phyloP scores from a whole-genome alignment of 2,797 vertebrate species.

The Sphaeramia orbicularis region DNA sequence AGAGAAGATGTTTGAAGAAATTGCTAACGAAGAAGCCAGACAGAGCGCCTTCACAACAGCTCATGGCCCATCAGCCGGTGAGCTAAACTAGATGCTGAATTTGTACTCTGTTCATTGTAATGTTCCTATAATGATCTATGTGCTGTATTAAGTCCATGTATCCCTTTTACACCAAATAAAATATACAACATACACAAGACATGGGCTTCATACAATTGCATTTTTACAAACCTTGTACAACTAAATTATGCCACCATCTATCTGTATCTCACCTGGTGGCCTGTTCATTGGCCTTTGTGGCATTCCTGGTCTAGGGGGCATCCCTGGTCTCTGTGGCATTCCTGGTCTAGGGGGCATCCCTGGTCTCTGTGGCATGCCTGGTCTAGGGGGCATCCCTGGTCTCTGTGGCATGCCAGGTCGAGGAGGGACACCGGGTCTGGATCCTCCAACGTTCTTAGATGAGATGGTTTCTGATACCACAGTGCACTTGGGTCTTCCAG shows the following conservation, averaged over 20 bases:
- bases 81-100: background rate
- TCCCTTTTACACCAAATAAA: too few relatives aligned
- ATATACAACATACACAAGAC: too few relatives aligned
- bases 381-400: slow-evolving; percentile 80
- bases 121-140: background rate
- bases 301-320: slow-evolving; percentile 80
- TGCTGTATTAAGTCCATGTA: background rate
- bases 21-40: too few relatives aligned
- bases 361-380: slow-evolving; percentile 67
- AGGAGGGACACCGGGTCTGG: slow-evolving; percentile 63
- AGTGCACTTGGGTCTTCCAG: slow-evolving; percentile 92
- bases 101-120: background rate
- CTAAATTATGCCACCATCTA: background rate
- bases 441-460: slow-evolving; percentile 90
- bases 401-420: slow-evolving; percentile 82
- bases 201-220: too few relatives aligned
- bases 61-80: too few relatives aligned
- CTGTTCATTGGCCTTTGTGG: slow-evolving; percentile 75
- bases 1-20: too few relatives aligned
- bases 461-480: slow-evolving; percentile 98
- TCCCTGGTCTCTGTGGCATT: slow-evolving; percentile 75
- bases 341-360: slow-evolving; percentile 78
- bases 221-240: background rate
- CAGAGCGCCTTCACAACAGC: too few relatives aligned
- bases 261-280: slow-evolving; percentile 86